Conservation (phyloP, 2,888 invertebrate species). For the Drosophila pseudotalamancana region DNA sequence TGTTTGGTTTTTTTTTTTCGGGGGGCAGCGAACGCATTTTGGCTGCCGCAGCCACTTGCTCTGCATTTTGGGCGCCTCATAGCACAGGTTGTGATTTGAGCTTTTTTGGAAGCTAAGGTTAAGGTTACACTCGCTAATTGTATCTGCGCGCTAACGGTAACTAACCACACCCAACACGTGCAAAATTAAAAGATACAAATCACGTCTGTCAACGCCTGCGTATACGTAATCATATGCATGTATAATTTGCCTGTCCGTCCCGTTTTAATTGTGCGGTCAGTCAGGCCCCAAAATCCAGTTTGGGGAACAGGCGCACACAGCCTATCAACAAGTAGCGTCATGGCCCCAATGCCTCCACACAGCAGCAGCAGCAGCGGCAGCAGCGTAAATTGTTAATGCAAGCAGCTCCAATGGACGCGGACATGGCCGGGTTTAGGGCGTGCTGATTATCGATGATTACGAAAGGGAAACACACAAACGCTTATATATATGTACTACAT, state of each 20-base stretch:
- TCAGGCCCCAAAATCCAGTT: conserved; percentile 84
- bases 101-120: conserved; percentile 84
- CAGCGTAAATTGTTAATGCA: conserved; percentile 47
- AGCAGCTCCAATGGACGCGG: conserved; percentile 17
- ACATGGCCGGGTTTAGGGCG: neutral
- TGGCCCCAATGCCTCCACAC: conserved; percentile 27
- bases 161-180: conserved; percentile 64
- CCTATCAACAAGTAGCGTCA: conserved; percentile 51
- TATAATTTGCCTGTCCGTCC: conserved; percentile 65
- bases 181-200: too few species aligned
- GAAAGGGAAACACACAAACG: neutral
- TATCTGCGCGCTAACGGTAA: conserved; percentile 37
- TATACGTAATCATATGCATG: neutral
- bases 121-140: conserved; percentile 76
- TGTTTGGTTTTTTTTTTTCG: conserved; percentile 11
- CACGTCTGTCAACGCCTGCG: conserved; percentile 30
- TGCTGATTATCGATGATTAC: conserved; percentile 19
- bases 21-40: conserved; percentile 45
- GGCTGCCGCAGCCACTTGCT: conserved; percentile 58
- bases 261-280: conserved; percentile 81
- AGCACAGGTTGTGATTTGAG: conserved; percentile 82
- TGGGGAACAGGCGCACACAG: conserved; percentile 82
- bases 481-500: too few species aligned
- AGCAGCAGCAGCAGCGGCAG: conserved; percentile 18
- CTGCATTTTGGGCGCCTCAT: conserved; percentile 80